These are phyloP conservation scores for Turnix velox DNA, from an alignment of 2,113 vertebrate genomes.

Conservation along the genomic window DNA sequence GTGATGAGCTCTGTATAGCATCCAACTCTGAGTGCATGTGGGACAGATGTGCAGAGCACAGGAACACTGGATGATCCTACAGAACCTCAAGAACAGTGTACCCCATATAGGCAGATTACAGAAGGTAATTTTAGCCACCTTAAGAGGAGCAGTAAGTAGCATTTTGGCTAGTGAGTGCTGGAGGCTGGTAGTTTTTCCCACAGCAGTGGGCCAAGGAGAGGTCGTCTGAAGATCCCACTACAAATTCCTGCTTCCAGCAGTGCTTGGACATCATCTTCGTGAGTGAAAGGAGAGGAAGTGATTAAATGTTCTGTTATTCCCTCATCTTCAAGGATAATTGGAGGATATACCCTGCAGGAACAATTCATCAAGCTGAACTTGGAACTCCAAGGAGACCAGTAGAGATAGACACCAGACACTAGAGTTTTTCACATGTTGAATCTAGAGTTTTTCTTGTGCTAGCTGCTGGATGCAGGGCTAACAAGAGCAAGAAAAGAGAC, in stretches of 20 bases:
- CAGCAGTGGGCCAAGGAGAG: neutral
- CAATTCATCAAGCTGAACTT: neutral
- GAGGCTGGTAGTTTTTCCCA: neutral
- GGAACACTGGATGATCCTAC: rapidly evolving
- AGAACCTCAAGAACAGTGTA: neutral
- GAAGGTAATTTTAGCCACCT: neutral
- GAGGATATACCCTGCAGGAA: neutral
- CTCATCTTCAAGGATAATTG: neutral
- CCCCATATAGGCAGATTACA: rapidly evolving
- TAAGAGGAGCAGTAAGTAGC: rapidly evolving
- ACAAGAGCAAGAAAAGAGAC: neutral
- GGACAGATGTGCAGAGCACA: rapidly evolving
- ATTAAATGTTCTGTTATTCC: neutral
- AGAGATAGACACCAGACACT: neutral
- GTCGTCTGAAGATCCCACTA: neutral
- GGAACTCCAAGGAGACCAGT: neutral
- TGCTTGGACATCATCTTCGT: neutral
- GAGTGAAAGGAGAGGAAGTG: neutral
- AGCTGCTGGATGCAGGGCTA: neutral
- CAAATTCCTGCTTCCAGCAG: neutral
- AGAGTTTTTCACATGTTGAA: neutral
- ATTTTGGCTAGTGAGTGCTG: neutral
- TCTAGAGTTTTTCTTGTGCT: neutral
- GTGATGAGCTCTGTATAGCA: neutral
- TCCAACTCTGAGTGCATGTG: rapidly evolving